Evolutionary conservation across 2,797 vertebrate species (phyloP).

Genomic region (Neoniphon sammara): DNA sequence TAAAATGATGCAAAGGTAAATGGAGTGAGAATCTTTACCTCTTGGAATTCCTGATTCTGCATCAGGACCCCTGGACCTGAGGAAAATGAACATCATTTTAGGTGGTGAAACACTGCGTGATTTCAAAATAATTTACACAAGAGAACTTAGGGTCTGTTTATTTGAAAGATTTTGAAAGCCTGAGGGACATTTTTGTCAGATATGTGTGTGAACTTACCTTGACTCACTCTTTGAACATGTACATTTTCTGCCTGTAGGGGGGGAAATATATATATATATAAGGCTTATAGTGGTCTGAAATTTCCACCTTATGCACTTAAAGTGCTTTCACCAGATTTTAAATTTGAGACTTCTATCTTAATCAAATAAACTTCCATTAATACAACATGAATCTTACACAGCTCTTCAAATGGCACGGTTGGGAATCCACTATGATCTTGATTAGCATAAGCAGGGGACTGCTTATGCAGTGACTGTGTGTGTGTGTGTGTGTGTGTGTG

Average conservation of each 20-base stretch:
- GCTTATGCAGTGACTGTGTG: too few relatives aligned
- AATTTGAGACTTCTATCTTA: background rate
- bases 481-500: background rate
- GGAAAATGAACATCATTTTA: slow-evolving; percentile 5
- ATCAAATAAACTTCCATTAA: too few relatives aligned
- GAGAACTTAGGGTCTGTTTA: background rate
- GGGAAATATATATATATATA: slow-evolving; percentile 3
- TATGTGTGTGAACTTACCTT: slow-evolving; percentile 75
- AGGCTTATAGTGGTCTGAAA: background rate
- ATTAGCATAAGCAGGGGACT: slow-evolving; percentile 14
- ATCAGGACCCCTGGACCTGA: slow-evolving; percentile 79
- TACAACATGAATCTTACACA: too few relatives aligned
- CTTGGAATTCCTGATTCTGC: slow-evolving; percentile 81
- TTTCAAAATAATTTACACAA: background rate
- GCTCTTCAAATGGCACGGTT: slow-evolving; percentile 1
- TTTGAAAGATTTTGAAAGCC: background rate
- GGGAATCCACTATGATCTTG: slow-evolving; percentile 13
- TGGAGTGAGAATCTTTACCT: slow-evolving; percentile 72
- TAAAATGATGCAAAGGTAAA: background rate
- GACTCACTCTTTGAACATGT: slow-evolving; percentile 86
- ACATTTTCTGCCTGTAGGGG: slow-evolving; percentile 84
- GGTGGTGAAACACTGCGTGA: background rate
- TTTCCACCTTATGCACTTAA: background rate
- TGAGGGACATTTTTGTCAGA: background rate
- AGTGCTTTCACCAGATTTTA: background rate